Evolutionary conservation across 2,888 invertebrate species (phyloP).

Genomic region (Limnephilus auricula): DNA sequence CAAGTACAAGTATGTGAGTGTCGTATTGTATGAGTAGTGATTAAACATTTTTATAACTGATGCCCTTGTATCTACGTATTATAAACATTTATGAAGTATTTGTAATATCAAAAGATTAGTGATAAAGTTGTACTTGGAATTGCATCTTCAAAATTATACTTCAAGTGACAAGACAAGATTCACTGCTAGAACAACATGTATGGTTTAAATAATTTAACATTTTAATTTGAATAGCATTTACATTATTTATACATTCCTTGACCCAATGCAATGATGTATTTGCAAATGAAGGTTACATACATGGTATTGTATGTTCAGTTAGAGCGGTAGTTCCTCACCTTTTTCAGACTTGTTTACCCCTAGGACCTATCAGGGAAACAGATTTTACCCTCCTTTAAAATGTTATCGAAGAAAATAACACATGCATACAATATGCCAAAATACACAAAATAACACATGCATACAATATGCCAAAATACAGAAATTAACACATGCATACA

Average conservation of each 20-base stretch:
- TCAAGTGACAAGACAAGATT: not conserved
- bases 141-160: not conserved
- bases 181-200: not conserved
- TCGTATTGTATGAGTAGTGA: not conserved
- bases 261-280: not conserved
- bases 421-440: no score
- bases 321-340: no score
- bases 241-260: not conserved
- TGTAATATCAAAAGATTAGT: not conserved
- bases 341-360: no score
- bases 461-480: no score
- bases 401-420: no score
- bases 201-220: not conserved
- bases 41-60: not conserved
- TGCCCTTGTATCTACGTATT: not conserved
- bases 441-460: no score
- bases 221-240: not conserved
- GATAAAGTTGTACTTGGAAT: not conserved
- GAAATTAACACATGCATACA: no score
- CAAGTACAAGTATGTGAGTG: no score
- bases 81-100: not conserved
- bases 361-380: no score
- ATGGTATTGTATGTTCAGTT: not conserved
- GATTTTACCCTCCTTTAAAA: no score
- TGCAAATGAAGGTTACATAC: not conserved